Percentiles rank a stretch among this genome's conserved stretches.
phyloP scores from a whole-genome alignment of 2,113 vertebrate species.

The Cranoglanis bouderius region DNA sequence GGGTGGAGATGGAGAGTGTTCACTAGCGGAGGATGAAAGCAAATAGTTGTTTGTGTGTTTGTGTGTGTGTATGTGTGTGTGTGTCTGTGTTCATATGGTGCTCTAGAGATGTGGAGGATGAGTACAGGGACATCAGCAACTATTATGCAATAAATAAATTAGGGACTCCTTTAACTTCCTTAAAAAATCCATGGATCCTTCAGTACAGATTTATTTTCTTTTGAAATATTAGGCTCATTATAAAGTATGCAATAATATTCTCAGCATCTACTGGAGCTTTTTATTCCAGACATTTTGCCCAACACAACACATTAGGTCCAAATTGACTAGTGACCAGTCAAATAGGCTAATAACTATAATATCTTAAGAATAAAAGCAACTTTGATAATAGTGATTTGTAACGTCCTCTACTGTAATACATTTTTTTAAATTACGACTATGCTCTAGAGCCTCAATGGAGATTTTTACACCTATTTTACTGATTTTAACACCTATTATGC shows the following conservation, averaged over 20 bases:
- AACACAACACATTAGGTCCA: not conserved
- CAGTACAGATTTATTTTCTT: not conserved
- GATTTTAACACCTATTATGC: not conserved
- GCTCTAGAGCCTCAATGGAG: not conserved
- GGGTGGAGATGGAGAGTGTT: slow-evolving; percentile 1
- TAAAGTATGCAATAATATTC: not conserved
- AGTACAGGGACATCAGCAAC: not conserved
- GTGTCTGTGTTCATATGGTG: not conserved
- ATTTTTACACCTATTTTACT: not conserved
- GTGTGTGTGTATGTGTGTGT: not conserved
- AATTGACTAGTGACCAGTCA: not conserved
- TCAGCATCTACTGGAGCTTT: not conserved
- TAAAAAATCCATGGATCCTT: not conserved
- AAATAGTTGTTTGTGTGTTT: not conserved
- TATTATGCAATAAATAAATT: not conserved
- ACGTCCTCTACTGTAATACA: not conserved
- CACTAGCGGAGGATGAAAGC: not conserved
- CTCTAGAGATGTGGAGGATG: not conserved
- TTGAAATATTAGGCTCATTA: not conserved
- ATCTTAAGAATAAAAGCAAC: not conserved
- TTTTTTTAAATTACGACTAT: not conserved
- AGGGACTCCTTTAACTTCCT: not conserved
- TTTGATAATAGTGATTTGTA: not conserved
- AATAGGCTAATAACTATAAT: not conserved
- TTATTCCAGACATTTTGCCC: not conserved